Evolutionary conservation across 1,140 invertebrate genomes (phyloP), one percentile per base, ranked within the genome.

Genomic region (Arctopsyche grandis): DNA sequence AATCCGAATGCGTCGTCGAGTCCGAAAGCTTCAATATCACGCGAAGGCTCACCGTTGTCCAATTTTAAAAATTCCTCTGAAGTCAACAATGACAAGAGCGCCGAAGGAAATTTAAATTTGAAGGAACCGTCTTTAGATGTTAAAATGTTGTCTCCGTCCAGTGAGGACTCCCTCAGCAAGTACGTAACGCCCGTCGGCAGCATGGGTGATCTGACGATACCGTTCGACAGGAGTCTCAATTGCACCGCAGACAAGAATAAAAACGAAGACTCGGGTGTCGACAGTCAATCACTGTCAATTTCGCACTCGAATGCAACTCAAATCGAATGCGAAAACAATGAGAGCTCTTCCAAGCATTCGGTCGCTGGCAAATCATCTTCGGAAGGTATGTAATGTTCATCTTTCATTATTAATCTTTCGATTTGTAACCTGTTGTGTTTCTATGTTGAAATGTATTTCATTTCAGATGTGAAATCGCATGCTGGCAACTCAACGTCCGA

Each of bases 401-500:
- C n/a, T n/a, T n/a, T n/a, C n/a, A n/a, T n/a, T n/a, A n/a, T 22
- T 22, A 22, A 22, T 5, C 22, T 4, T 38, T n/a, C n/a, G 29
- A 38, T 38, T 4, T 4, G 19, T 10, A 16, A 4, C 1, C 19
- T 56, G 52, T 4, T 56, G 1, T 4, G 52, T 4, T 56, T 56
- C 10, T 56, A n/a, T 46, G 0, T 48, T 44, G 9, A 9, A 71
- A 46, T 69, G 12, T 66, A 38, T 14, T 38, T 69, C 5, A 16
- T 74, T 74, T 74, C 7, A 56, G 44, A 9, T 21, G 3, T 46
- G n/a, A 74, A 74, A 56, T 14, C 26, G 3, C 4, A 46, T 48
- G 1, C 82, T 80, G 79, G 80, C 12, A 77, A 77, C 9, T 84
- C 85, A 0, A 26, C 82, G 1, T 70, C 79, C 0, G 86, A 87